Conservation (phyloP, 2,797 vertebrate genomes). For the Pseudopleuronectes americanus region DNA sequence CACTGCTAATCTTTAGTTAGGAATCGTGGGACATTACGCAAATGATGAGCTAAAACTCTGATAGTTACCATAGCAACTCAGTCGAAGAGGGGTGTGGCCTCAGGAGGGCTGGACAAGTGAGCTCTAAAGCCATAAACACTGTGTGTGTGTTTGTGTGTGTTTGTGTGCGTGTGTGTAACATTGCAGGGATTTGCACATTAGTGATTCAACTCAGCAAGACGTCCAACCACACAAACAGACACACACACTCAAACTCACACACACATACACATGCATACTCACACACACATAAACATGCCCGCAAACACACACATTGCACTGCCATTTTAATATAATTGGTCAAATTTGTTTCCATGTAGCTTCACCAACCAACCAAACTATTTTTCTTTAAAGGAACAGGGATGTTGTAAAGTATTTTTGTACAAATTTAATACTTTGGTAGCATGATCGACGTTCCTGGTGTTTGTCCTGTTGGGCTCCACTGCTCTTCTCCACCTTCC, state of each 20-base stretch:
- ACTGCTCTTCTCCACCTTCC: constrained; percentile 66
- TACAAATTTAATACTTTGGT: constrained; percentile 99
- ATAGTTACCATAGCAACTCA: neutral
- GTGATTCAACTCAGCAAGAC: constrained; percentile 68
- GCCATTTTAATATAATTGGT: constrained; percentile 88
- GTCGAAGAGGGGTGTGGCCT: constrained; percentile 56
- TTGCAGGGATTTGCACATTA: constrained; percentile 76
- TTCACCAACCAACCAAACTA: constrained; percentile 87
- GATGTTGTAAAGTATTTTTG: constrained; percentile 99
- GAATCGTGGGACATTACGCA: constrained; percentile 3
- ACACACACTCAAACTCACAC: constrained; percentile 10
- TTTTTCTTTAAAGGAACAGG: constrained; percentile 99
- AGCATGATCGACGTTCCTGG: constrained; percentile 97
- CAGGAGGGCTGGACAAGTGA: constrained; percentile 55
- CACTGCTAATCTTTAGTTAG: neutral
- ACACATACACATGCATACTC: constrained; percentile 38
- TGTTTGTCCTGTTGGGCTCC: constrained; percentile 89
- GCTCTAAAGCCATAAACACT: constrained; percentile 77
- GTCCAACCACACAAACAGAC: constrained; percentile 35
- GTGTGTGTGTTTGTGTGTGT: constrained; percentile 22
- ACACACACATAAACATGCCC: constrained; percentile 18
- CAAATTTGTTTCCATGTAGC: constrained; percentile 84
- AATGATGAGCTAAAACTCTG: neutral
- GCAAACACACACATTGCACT: constrained; percentile 82
- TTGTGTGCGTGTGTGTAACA: constrained; percentile 38